Evolutionary conservation across 2,797 vertebrate species (phyloP).

Genomic region (Furcifer pardalis): DNA sequence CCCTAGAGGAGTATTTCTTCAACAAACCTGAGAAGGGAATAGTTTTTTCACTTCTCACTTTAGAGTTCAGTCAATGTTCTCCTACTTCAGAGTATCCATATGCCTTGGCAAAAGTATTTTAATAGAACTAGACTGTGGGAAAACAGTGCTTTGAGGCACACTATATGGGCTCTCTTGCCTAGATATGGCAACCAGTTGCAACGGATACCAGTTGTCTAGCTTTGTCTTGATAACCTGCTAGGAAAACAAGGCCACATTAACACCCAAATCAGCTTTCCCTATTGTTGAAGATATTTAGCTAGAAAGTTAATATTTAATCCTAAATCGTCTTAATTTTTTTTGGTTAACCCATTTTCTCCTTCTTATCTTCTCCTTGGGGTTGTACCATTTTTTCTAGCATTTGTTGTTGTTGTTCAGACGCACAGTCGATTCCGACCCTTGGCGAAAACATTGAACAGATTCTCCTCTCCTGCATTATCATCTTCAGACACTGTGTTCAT

Average conservation of each 20-base stretch:
- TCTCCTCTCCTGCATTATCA: not conserved
- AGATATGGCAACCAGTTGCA: not conserved
- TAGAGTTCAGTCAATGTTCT: not conserved
- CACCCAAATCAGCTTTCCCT: not conserved
- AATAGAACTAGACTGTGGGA: not conserved
- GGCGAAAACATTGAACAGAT: not conserved
- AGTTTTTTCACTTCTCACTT: too few species aligned
- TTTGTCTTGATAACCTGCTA: not conserved
- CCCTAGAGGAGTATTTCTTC: not conserved
- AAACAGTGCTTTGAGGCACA: not conserved
- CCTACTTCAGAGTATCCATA: not conserved
- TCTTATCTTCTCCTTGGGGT: not conserved
- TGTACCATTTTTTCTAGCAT: not conserved
- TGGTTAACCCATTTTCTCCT: not conserved
- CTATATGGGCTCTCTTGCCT: not conserved
- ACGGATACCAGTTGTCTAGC: not conserved
- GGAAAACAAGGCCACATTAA: not conserved
- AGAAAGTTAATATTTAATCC: constrained; percentile 13
- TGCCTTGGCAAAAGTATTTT: not conserved
- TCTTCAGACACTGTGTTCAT: not conserved
- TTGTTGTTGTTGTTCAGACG: too few species aligned
- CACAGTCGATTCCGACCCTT: too few species aligned
- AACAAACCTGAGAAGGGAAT: not conserved
- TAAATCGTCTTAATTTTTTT: not conserved
- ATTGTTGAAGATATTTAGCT: constrained; percentile 1